Evolutionary conservation across 2,888 invertebrate species (phyloP), one percentile per base, ranked within the genome.

Genomic region (Tetanocera ferruginea): DNA sequence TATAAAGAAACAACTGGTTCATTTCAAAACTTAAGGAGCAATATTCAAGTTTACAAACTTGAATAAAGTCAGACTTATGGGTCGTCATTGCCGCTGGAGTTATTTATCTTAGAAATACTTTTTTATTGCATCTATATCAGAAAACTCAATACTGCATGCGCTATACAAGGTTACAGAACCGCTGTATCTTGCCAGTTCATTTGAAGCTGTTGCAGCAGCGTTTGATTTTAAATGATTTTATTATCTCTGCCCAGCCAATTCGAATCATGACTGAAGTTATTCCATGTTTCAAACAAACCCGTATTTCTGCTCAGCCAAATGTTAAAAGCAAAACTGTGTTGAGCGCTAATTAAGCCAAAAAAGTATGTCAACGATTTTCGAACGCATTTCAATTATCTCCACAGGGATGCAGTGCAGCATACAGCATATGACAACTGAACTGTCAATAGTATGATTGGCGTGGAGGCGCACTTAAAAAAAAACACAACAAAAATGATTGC

Each of bases 331-430:
- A 72, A 72, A 72, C 28, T 57, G 60, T 57, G 60, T 57, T 72
- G 23, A 60, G 34, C 37, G 23, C 62, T 64, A 74, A 74, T 74
- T 74, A 74, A 64, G 51, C 62, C 51, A 51, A 51, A 62, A 14
- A 31, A 62, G 19, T 66, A 31, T 74, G 73, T 74, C 73, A 37
- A 74, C 43, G 25, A 51, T 11, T 62, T 31, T 64, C 51, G 51
- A 74, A 60, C 43, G 49, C 73, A 62, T 74, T 74, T 28, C 73
- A 74, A 28, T 74, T 62, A 28, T 62, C 62, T 60, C 62, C 23
- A 64, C 51, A 28, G 62, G 49, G n/a, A 25, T 23, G 57, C 60
- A 60, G 37, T 19, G 52, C 51, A 51, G 31, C 52, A 43, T 67
- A 67, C n/a, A 19, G 6, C 70, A 9, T 17, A 28, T 66, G 28